Base-by-base conservation (phyloP, 2,113 vertebrate genomes). In the Tenrec ecaudatus region DNA sequence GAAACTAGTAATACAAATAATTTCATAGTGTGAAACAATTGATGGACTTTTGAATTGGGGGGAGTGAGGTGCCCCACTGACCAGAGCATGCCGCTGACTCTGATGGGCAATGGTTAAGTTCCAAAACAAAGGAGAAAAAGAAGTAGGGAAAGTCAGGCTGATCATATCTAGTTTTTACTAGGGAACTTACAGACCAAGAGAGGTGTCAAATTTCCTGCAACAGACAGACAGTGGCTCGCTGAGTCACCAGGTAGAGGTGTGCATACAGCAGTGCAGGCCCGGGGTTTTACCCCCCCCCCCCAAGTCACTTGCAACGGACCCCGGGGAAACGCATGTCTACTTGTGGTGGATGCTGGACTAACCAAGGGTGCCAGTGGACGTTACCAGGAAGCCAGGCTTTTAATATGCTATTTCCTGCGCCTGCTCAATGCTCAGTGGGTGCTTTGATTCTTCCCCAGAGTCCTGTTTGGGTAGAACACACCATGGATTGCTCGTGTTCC, bases 41-140 rank as follows among this genome's bases (percentile, higher is more conserved):
- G 77, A 90, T 58, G 31, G 79, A 80, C 64, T 94, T 89, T 29
- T 17, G 69, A 92, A 93, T 96, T 58, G n/a, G 89, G 57, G 23
- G 66, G 66, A 92, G 71, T 69, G 66, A n/a, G 3, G 4, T 14
- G 31, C 12, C 31, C 66, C 31, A 16, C 31, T 6, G 66, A 33
- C n/a, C 14, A 71, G 66, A 0, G 11, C 9, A 68, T 29, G 29
- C 29, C 27, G 6, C 47, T 68, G 66, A 15, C 29, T 68, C 66
- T 3, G 29, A 31, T 8, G 66, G 29, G 29, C 66, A 68, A 29
- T 31, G 29, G 12, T 68, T 29, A 68, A 23, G 31, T 68, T 68
- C 29, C 11, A 15, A 68, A 68, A 68, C 11, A 31, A 68, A 53
- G 47, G 47, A 12, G 47, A 6, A 68, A 66, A 66, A 25, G 22